Base-by-base conservation (phyloP, 2,888 invertebrate genomes). In the Cotesia congregata region DNA sequence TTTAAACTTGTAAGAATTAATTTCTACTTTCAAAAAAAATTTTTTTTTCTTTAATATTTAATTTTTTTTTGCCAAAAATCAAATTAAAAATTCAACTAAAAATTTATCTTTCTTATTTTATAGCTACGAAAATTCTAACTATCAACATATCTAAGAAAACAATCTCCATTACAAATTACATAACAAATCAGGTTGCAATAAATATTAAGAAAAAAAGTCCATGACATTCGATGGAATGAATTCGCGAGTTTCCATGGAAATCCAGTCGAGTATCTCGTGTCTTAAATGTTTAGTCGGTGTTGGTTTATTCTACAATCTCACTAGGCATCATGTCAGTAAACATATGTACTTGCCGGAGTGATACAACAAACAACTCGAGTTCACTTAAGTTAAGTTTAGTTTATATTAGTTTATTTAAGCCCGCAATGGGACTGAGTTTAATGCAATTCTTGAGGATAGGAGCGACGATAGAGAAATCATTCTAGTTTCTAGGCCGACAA, bases 391-490 rank as follows among this genome's bases (percentile, higher is more conserved):
- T 17, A 6, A 38, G 12, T 67, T 67, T 38, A 38, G 38, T 67
- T 50, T 50, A 50, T 30, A 30, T 30, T 30, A 30, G 2, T 30
- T 30, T 30, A 30, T 30, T 30, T 30, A 30, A 30, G 30, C 30
- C 30, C 30, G 30, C 30, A 30, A 30, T 30, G 30, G 1, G 30
- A 12, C 12, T 50, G 65, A 65, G 65, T 65, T 65, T 38, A 61
- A 17, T 60, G 71, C 41, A 61, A 40, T 61, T 62, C 72, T 61
- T 39, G 69, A 20, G 17, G 30, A 30, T 30, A 30, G 30, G 41
- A 70, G 30, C 39, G 30, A 69, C 73, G 69, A 74, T 77, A 71
- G 77, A 77, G 77, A 77, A 77, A 77, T 77, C 73, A 77, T 73
- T 77, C 40, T 20, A 69, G 50, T 77, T 77, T 77, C 77, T 77